Percentiles rank a stretch among this genome's conserved stretches.
phyloP scores from a whole-genome alignment of 2,888 invertebrate species.

The Dichetophora obliterata region DNA sequence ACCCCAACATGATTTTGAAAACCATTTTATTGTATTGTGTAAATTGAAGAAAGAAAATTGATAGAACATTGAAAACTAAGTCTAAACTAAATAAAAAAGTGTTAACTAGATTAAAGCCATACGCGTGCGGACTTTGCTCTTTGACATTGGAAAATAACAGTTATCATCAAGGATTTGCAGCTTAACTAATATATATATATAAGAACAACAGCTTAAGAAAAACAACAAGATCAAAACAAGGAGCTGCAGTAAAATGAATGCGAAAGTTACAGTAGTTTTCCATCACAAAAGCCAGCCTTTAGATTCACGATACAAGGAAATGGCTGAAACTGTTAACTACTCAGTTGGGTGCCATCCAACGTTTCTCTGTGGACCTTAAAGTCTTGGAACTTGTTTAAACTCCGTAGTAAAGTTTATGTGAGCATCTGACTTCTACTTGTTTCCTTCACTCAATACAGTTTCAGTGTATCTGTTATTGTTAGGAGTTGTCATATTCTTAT shows the following conservation, averaged over 20 bases:
- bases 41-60: too few relatives aligned
- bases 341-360: conserved; percentile 31
- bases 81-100: too few relatives aligned
- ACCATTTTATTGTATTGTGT: too few relatives aligned
- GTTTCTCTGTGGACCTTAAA: neutral
- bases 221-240: neutral
- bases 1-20: too few relatives aligned
- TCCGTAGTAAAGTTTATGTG: conserved; percentile 1
- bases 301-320: neutral
- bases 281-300: conserved; percentile 1
- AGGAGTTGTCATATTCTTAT: neutral
- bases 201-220: too few relatives aligned
- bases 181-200: too few relatives aligned
- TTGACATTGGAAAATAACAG: too few relatives aligned
- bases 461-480: neutral
- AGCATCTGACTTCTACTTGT: conserved; percentile 2
- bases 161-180: too few relatives aligned
- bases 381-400: neutral
- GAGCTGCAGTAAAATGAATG: neutral
- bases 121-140: too few relatives aligned
- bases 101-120: too few relatives aligned
- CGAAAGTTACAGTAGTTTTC: conserved; percentile 17
- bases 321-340: conserved; percentile 28
- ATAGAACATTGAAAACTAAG: too few relatives aligned
- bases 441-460: neutral